phyloP scores from a whole-genome alignment of 2,797 vertebrate species.

The Micrastur ruficollis region DNA sequence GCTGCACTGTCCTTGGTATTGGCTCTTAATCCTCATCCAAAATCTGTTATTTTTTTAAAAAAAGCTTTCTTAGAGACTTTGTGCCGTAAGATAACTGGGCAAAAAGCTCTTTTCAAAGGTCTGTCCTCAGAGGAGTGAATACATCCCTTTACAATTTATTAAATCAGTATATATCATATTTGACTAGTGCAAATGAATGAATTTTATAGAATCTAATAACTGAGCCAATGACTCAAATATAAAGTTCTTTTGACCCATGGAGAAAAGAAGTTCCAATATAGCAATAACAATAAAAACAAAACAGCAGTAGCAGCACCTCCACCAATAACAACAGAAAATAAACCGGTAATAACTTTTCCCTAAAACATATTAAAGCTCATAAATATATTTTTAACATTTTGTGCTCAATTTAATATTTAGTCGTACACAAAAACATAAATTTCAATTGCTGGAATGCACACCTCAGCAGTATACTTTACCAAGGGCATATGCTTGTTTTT shows the following conservation, averaged over 20 bases:
- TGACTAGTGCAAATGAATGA: not conserved
- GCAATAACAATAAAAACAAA: conserved; percentile 14
- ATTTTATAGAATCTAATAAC: conserved; percentile 23
- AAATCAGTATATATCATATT: not conserved
- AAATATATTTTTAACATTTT: conserved; percentile 16
- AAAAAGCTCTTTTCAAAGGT: not conserved
- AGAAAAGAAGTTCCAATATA: conserved; percentile 6
- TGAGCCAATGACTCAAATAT: not conserved
- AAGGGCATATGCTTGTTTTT: not conserved
- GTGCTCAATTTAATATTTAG: conserved; percentile 18
- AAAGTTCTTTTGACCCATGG: conserved; percentile 3
- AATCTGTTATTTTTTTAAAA: not conserved
- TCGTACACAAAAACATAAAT: not conserved
- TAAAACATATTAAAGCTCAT: conserved; percentile 28
- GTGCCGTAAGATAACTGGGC: not conserved
- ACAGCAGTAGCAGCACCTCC: not conserved
- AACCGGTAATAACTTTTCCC: not conserved
- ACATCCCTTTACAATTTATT: not conserved
- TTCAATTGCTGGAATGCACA: not conserved
- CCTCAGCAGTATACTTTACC: not conserved
- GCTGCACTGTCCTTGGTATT: not conserved
- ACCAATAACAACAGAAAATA: not conserved
- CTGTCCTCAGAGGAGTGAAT: not conserved
- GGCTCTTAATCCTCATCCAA: not conserved
- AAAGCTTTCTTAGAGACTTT: not conserved